Percentiles rank a stretch among this genome's conserved stretches.
Conservation (phyloP, 2,113 vertebrate genomes). For the Sorex fumeus region DNA sequence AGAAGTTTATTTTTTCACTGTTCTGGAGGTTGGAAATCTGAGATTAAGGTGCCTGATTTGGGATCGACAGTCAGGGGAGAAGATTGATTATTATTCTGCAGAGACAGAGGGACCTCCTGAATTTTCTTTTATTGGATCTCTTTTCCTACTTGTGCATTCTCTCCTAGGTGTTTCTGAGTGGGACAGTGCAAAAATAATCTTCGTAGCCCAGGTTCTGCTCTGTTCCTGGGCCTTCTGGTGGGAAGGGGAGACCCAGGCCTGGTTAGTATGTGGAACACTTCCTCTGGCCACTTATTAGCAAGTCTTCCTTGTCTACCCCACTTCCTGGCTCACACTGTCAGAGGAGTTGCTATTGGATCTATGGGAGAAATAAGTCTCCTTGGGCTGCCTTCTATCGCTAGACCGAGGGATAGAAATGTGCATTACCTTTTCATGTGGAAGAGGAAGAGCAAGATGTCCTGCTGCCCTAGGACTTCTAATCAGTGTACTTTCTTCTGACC, state of each 20-base stretch:
- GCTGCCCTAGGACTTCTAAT: neutral
- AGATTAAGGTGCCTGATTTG: neutral
- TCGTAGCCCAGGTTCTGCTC: neutral
- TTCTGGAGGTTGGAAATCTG: neutral
- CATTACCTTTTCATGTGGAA: neutral
- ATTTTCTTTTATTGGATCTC: neutral
- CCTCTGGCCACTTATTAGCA: neutral
- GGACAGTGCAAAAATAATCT: neutral
- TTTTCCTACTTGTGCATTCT: neutral
- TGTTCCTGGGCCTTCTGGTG: neutral
- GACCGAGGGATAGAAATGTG: neutral
- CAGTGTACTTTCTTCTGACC: neutral
- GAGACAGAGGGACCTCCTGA: neutral
- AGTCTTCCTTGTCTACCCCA: neutral
- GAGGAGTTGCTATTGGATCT: neutral
- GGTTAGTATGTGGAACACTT: neutral
- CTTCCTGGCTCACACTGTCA: neutral
- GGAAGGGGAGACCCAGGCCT: neutral
- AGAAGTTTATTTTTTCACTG: too few species aligned
- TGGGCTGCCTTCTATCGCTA: neutral
- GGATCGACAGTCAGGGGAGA: neutral
- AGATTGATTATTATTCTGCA: neutral
- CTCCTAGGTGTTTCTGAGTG: neutral
- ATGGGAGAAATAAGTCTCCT: neutral
- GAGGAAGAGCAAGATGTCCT: neutral